Base-by-base conservation (phyloP, 1,140 invertebrate species). In the Acromyrmex heyeri region DNA sequence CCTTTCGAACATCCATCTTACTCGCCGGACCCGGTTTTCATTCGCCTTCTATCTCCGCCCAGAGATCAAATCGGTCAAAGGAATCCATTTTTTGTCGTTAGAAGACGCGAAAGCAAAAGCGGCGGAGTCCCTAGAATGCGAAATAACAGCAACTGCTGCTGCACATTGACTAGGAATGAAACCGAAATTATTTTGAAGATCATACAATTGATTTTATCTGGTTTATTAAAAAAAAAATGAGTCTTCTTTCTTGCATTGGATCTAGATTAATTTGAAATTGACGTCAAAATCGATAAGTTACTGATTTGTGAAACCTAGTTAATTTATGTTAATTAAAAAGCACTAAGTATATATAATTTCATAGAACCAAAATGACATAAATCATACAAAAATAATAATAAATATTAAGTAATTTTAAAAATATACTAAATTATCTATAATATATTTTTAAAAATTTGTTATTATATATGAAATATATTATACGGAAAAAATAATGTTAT, bases 141-240 rank as follows among this genome's bases (percentile, higher is more conserved):
- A 78, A 65, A 14, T 65, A 14, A 27, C 27, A 21, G 0, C 61
- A 16, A 59, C 44, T 44, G 16, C 57, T 3, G 38, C 12, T 10
- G 18, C 24, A 5, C 34, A 8, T 5, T 57, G 12, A n/a, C 10
- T 59, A 7, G 8, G 4, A 21, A 24, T 62, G 38, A 8, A 65
- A 8, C 10, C 10, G 1, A 10, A 78, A 14, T 27, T 18, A 14
- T 64, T 18, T 50, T n/a, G 24, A 30, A 64, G 38, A 48, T 38
- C n/a, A 8, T 34, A n/a, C 24, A 6, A 8, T 81, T 16, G 21
- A 70, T 18, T 79, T 55, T 38, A 69, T 3, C 3, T 18, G 38
- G 44, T 81, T 70, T n/a, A 30, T 76, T 57, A n/a, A 59, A 86
- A 59, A 86, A 59, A 67, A 67, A 73, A 10, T 57, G 67, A 7